Evolutionary conservation across 2,888 invertebrate genomes (phyloP), one percentile per base, ranked within the genome.

Genomic region (Eledona agricola): DNA sequence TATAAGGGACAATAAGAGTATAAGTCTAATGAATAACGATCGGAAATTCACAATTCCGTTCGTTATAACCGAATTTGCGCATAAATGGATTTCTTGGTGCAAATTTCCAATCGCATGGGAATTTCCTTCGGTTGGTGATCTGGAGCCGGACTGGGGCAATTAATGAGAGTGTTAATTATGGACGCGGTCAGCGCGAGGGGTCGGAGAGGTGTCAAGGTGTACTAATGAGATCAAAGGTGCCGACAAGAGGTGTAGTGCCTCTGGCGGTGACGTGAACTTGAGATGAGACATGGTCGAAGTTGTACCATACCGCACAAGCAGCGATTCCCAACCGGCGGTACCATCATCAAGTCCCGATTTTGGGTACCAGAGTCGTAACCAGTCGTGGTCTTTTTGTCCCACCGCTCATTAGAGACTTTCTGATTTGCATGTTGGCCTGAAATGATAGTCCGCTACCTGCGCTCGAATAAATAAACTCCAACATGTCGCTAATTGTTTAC

Each of bases 401-500:
- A 12, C 16, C 13, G 45, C 37, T 45, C 51, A 51, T 46, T 52
- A 46, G 35, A 11, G 46, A 31, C 54, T 42, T 16, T 28, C 59
- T 65, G 63, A 67, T 67, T 67, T 67, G 67, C 67, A 67, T 68
- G 64, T 65, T 59, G 60, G 51, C 63, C 62, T 54, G 55, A 64
- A 66, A 63, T 64, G 60, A 63, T 60, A 50, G 55, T 34, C 54
- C 37, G 45, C 58, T 62, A 60, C 60, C 57, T 57, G 61, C 34
- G 51, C 51, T 59, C 38, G 52, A 56, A 65, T 66, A 66, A 68
- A 68, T 65, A 65, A 67, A 51, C 29, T 63, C 58, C 59, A 64
- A 66, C 66, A 65, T 63, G 59, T 66, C 58, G 66, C 68, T 68
- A 68, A 68, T 68, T 68, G 68, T 68, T 65, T 61, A 52, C 58